Conservation (phyloP, 2,888 invertebrate species). For the Lobophora halterata region DNA sequence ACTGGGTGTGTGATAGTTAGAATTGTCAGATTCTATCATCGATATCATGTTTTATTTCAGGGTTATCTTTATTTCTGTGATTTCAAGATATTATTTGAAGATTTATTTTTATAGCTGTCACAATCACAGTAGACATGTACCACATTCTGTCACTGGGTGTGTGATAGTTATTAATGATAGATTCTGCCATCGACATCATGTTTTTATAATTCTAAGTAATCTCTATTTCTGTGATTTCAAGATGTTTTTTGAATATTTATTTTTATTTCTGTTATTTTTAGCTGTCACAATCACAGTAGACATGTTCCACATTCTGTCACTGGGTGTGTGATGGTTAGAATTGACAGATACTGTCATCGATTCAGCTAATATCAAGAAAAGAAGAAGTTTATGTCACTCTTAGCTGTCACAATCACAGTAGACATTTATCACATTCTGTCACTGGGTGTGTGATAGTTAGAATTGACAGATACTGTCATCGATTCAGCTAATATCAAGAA, state of each 20-base stretch:
- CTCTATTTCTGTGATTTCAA: too few species aligned
- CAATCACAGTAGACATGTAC: slow-evolving; percentile 2
- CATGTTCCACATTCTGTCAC: slow-evolving; percentile 24
- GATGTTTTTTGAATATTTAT: too few species aligned
- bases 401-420: slow-evolving; percentile 24
- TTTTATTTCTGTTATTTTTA: slow-evolving; percentile 1
- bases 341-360: too few species aligned
- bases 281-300: too few species aligned
- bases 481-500: too few species aligned
- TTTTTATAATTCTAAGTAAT: too few species aligned
- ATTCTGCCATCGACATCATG: slow-evolving; percentile 1
- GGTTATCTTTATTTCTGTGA: too few species aligned
- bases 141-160: slow-evolving; percentile 17
- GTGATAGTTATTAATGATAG: slow-evolving; percentile 6
- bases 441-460: slow-evolving; percentile 27
- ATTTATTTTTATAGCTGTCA: too few species aligned
- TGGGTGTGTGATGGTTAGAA: slow-evolving; percentile 16
- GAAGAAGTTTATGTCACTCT: slow-evolving; percentile 1
- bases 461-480: too few species aligned
- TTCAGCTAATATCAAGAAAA: too few species aligned
- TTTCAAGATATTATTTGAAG: too few species aligned
- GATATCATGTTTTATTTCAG: too few species aligned
- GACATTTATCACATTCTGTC: slow-evolving; percentile 26
- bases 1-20: slow-evolving; percentile 14
- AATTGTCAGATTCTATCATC: slow-evolving; percentile 2